Conservation (phyloP, 2,797 vertebrate genomes). For the Clamator glandarius region DNA sequence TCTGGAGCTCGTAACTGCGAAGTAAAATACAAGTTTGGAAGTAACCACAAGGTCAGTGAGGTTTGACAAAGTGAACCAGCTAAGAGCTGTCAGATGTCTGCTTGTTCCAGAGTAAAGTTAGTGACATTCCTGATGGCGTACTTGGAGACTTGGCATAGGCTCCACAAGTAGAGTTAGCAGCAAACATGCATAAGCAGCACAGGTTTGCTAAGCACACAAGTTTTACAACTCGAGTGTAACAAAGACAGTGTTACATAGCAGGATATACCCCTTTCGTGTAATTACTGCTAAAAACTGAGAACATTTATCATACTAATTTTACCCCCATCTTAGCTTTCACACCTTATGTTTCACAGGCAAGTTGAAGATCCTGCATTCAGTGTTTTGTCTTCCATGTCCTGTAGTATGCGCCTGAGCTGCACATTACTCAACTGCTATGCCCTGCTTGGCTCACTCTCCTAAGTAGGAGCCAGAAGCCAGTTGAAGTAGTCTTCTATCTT, state of each 20-base stretch:
- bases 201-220: background rate
- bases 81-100: constrained; percentile 22
- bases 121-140: constrained; percentile 1
- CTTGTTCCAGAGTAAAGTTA: background rate
- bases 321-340: background rate
- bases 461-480: background rate
- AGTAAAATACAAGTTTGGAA: background rate
- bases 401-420: background rate
- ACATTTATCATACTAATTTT: background rate
- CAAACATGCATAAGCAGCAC: background rate
- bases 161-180: background rate
- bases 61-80: background rate
- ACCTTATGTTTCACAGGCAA: background rate
- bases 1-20: background rate
- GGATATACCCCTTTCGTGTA: background rate
- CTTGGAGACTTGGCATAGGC: background rate
- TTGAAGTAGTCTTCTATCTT: background rate
- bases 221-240: background rate
- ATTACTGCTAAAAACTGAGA: background rate
- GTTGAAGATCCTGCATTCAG: background rate
- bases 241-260: background rate
- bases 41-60: background rate
- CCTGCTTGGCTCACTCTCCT: background rate
- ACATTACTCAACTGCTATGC: background rate
- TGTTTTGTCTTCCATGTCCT: background rate